Conservation (phyloP, 2,113 vertebrate genomes). For the Mustela nigripes region DNA sequence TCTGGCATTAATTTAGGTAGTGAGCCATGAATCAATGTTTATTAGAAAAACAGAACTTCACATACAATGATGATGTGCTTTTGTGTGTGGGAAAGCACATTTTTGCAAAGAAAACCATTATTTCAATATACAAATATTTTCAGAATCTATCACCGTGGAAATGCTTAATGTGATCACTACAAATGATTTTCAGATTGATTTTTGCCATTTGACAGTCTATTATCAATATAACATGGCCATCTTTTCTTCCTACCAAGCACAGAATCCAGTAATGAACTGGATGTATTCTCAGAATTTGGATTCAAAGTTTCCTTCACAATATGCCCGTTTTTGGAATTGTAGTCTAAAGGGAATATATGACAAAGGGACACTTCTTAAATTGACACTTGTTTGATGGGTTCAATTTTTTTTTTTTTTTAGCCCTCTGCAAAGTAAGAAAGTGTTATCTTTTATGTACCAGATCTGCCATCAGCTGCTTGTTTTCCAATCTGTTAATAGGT, state of each 20-base stretch:
- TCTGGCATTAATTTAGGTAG: constrained; percentile 79
- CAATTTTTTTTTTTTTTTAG: background rate
- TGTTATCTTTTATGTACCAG: constrained; percentile 38
- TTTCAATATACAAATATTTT: constrained; percentile 83
- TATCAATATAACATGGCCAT: background rate
- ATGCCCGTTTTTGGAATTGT: background rate
- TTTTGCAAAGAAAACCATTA: constrained; percentile 80
- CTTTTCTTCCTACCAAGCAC: constrained; percentile 16
- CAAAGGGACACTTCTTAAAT: background rate
- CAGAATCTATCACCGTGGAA: constrained; percentile 66
- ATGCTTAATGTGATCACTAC: constrained; percentile 44
- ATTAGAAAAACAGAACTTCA: constrained; percentile 77
- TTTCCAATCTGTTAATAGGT: constrained; percentile 61
- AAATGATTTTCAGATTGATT: constrained; percentile 66
- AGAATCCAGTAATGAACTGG: background rate
- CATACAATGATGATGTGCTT: constrained; percentile 73
- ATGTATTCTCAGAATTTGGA: background rate
- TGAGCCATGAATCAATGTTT: constrained; percentile 82
- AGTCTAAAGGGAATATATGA: background rate
- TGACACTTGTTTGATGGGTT: background rate
- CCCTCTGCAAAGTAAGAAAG: background rate
- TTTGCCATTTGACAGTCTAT: background rate
- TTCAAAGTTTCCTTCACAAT: background rate
- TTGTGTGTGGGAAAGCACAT: constrained; percentile 80
- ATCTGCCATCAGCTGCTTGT: constrained; percentile 19